Conservation (phyloP, 2,888 invertebrate genomes). For the Plagiodera versicolora region DNA sequence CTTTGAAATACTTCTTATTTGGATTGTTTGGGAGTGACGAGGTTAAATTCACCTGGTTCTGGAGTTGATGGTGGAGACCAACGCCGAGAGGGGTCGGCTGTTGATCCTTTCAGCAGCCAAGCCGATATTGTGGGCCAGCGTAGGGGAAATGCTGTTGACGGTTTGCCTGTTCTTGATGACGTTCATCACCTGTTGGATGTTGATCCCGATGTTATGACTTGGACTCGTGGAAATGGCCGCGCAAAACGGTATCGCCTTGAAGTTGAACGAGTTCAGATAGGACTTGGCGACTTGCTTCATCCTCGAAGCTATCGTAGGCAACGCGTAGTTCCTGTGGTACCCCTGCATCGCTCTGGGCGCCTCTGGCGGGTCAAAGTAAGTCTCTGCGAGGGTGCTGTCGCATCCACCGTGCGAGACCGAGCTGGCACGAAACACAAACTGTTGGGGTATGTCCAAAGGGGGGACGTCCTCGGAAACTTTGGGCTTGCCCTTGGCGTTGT, state of each 20-base stretch:
- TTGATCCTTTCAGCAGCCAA: slow-evolving; percentile 51
- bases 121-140: slow-evolving; percentile 53
- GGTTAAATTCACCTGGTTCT: slow-evolving; percentile 44
- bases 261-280: slow-evolving; percentile 54
- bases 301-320: slow-evolving; percentile 68
- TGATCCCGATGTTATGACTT: slow-evolving; percentile 67
- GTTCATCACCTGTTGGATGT: slow-evolving; percentile 64
- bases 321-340: slow-evolving; percentile 57
- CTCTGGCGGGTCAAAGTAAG: slow-evolving; percentile 35
- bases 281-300: slow-evolving; percentile 64
- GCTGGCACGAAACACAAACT: not conserved
- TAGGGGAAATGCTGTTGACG: slow-evolving; percentile 51
- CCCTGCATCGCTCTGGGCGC: slow-evolving; percentile 34
- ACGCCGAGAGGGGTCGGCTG: slow-evolving; percentile 43
- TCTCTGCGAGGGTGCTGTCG: slow-evolving; percentile 10
- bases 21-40: too few relatives aligned
- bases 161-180: slow-evolving; percentile 40
- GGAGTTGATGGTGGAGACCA: slow-evolving; percentile 49
- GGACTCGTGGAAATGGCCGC: slow-evolving; percentile 64
- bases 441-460: slow-evolving; percentile 27
- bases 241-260: slow-evolving; percentile 62
- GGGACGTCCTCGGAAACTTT: slow-evolving; percentile 25
- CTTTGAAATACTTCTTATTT: too few relatives aligned
- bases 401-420: not conserved
- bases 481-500: slow-evolving; percentile 19